phyloP scores from a whole-genome alignment of 2,888 invertebrate genomes.

The Drosophila anceps region DNA sequence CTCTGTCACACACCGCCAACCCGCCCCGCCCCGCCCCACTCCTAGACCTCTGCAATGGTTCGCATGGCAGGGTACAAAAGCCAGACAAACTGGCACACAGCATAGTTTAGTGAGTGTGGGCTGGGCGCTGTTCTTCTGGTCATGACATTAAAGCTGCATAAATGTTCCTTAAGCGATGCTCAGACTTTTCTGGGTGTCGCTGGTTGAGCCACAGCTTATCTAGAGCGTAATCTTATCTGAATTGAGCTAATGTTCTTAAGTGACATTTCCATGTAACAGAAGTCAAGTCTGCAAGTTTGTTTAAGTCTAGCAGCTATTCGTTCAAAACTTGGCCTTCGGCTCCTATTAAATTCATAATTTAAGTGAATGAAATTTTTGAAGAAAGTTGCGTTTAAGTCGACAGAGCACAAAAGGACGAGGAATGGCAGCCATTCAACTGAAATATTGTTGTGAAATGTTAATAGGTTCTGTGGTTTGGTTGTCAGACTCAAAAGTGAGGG shows the following conservation, averaged over 20 bases:
- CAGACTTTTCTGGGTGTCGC: constrained; percentile 17
- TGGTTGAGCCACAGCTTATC: constrained; percentile 13
- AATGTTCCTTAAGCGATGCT: constrained; percentile 39
- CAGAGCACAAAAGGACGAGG: background rate
- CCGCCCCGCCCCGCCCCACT: background rate
- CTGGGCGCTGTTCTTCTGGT: constrained; percentile 31
- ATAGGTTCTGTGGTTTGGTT: background rate
- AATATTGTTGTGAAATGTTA: background rate
- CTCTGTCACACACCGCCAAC: background rate
- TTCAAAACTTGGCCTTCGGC: background rate
- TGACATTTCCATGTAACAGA: background rate
- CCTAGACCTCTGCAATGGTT: constrained; percentile 2
- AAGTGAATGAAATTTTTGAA: background rate
- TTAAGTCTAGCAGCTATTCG: background rate
- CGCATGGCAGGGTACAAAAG: constrained; percentile 39
- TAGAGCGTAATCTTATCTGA: constrained; percentile 16
- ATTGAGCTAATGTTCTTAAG: constrained; percentile 12
- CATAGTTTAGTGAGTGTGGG: constrained; percentile 14
- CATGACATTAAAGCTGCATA: constrained; percentile 48
- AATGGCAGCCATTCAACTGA: background rate
- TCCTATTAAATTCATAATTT: background rate
- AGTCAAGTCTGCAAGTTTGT: background rate
- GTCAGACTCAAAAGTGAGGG: background rate
- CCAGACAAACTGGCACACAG: constrained; percentile 31
- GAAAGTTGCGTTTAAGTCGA: background rate